Percentiles rank a stretch among this genome's conserved stretches.
These are phyloP conservation scores for Linepithema humile DNA, from an alignment of 1,140 invertebrate species.

Conservation along the genomic window DNA sequence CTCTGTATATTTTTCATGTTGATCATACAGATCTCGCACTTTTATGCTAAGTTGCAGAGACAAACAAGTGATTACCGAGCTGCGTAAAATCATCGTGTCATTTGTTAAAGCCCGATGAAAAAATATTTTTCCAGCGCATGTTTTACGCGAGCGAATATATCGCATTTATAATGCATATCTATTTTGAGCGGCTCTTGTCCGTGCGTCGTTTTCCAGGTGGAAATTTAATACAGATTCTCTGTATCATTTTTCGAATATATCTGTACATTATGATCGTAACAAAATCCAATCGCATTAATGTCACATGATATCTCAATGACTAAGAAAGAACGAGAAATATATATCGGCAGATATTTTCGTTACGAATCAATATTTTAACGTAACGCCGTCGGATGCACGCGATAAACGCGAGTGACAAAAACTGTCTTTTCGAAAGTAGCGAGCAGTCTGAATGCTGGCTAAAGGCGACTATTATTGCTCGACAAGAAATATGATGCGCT, in stretches of 20 bases:
- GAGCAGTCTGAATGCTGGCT: not conserved
- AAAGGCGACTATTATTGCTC: not conserved
- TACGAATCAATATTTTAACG: not conserved
- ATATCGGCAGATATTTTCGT: not conserved
- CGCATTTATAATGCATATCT: not conserved
- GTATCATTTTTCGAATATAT: too few relatives aligned
- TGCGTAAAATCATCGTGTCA: not conserved
- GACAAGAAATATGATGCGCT: slow-evolving; percentile 5
- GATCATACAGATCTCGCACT: not conserved
- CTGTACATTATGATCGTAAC: not conserved
- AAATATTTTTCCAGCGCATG: slow-evolving; percentile 1
- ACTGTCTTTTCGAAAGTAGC: not conserved
- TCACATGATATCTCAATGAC: not conserved
- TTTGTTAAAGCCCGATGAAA: slow-evolving; percentile 1
- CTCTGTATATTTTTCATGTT: not conserved
- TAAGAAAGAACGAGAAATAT: not conserved
- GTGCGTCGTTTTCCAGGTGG: not conserved
- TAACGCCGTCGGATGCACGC: too few relatives aligned
- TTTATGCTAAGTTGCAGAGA: not conserved
- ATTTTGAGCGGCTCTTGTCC: not conserved
- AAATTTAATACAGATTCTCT: not conserved
- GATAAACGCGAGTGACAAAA: not conserved
- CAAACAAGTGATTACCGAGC: not conserved
- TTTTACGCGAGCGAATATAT: not conserved
- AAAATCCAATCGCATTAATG: slow-evolving; percentile 12